Base-by-base conservation (phyloP, 2,888 invertebrate species). In the Lysandra coridon region DNA sequence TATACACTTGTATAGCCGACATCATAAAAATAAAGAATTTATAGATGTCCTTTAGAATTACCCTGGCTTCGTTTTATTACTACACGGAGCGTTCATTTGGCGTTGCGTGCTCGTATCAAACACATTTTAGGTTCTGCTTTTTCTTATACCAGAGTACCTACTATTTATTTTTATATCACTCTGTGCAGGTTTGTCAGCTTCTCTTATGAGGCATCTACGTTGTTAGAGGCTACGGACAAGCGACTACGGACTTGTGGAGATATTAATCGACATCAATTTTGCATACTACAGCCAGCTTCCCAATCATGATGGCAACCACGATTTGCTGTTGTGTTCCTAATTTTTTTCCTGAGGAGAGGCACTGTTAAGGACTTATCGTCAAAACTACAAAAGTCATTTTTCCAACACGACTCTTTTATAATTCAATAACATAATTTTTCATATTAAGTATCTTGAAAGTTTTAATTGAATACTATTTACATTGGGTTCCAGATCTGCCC, bases 11-110 rank as follows among this genome's bases (percentile, higher is more conserved):
- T 93, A 91, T 92, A 90, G 89, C 88, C 84, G 89, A 87, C 87
- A 92, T 91, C 91, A 91, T 94, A 94, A 94, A 69, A 94, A 94
- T 92, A 91, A 91, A 92, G 92, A 92, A 93, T 94, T 94, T 94
- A 94, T 94, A 91, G 93, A 88, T 90, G 90, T 93, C 94, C 93
- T 93, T 92, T 92, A 90, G 90, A 91, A 90, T 93, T 91, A 92
- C 91, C 89, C 91, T 90, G 92, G 92, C 88, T 88, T 87, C 90
- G 89, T 92, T 93, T 94, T 94, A 94, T 90, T 90, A 89, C 89
- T 93, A 92, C 88, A 93, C 93, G 92, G 91, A 89, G 90, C 90
- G 91, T 94, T 93, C 92, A 90, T 91, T 92, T 88, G 88, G 89
- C 88, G 87, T 87, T 88, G 90, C 90, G 90, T 90, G 91, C 88